phyloP scores from a whole-genome alignment of 2,113 vertebrate genomes.

The Tamias sibiricus region DNA sequence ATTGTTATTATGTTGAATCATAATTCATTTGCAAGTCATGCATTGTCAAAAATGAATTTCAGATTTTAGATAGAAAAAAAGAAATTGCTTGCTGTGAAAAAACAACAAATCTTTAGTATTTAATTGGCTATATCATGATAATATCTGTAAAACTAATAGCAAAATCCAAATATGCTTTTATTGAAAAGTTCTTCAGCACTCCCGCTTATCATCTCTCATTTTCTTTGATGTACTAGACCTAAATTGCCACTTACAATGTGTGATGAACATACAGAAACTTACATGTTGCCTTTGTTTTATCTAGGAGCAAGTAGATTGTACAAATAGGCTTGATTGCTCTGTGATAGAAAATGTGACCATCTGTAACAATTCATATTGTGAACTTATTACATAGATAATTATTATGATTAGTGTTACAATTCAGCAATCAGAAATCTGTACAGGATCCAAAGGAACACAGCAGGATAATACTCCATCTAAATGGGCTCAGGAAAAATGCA shows the following conservation, averaged over 20 bases:
- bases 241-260: slow-evolving; percentile 69
- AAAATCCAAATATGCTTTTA: slow-evolving; percentile 60
- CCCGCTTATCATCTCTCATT: slow-evolving; percentile 43
- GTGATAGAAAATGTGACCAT: slow-evolving; percentile 76
- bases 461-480: slow-evolving; percentile 74
- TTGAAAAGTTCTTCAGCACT: slow-evolving; percentile 53
- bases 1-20: slow-evolving; percentile 42
- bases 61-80: slow-evolving; percentile 46
- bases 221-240: slow-evolving; percentile 39
- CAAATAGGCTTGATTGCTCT: slow-evolving; percentile 81
- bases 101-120: slow-evolving; percentile 61
- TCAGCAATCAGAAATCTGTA: slow-evolving; percentile 73
- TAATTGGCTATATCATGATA: slow-evolving; percentile 72
- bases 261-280: slow-evolving; percentile 73
- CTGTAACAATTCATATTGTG: slow-evolving; percentile 78
- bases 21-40: slow-evolving; percentile 54
- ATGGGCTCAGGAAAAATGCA: slow-evolving; percentile 68
- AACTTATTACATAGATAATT: slow-evolving; percentile 81
- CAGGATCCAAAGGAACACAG: slow-evolving; percentile 71
- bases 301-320: slow-evolving; percentile 68
- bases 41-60: slow-evolving; percentile 62
- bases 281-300: slow-evolving; percentile 75
- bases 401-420: slow-evolving; percentile 76
- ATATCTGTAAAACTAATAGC: slow-evolving; percentile 72
- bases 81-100: slow-evolving; percentile 50